Evolutionary conservation across 2,113 vertebrate species (phyloP), one percentile per base, ranked within the genome.

Genomic region (Pogona vitticeps): DNA sequence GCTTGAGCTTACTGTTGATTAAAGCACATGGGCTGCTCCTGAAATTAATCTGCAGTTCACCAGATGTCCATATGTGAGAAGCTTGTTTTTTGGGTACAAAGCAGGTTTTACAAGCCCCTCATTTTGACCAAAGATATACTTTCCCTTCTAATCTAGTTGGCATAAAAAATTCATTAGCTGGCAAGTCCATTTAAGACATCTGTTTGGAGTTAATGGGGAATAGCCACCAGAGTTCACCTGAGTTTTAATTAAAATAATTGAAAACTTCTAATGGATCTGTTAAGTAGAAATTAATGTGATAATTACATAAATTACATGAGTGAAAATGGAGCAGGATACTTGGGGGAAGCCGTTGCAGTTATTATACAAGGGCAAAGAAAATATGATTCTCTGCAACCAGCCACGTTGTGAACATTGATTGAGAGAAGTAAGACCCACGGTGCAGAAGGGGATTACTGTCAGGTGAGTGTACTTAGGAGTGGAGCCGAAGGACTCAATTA

Each of bases 191-290:
- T 92, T 88, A 83, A 81, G 10, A 6, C 65, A 71, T 75, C 83
- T 88, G 68, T 80, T 88, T 85, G 59, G 28, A 76, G 77, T 76
- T 90, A 90, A 83, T 75, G 83, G 63, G 56, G 87, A 89, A 80
- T 63, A 68, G 73, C 68, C 40, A 67, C 84, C 7, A 58, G 82
- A 90, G n/a, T 72, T 58, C 70, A 80, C 46, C 59, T 90, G 15
- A 17, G n/a, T 91, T 93, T 26, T 85, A 88, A 91, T 91, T 59
- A 90, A 91, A 84, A 65, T 75, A 79, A 88, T 85, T 67, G 75
- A 88, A 85, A 88, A n/a, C 21, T 78, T 88, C 38, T 85, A 76
- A 91, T 84, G 84, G 91, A 86, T 61, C 67, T 33, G n/a, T 86
- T 88, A 86, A 82, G 46, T 80, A 88, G 80, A 92, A 79, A 89